Percentiles rank a stretch among this genome's conserved stretches.
These are phyloP conservation scores for Subacronicta megacephala DNA, from an alignment of 2,888 invertebrate species.

Conservation along the genomic window DNA sequence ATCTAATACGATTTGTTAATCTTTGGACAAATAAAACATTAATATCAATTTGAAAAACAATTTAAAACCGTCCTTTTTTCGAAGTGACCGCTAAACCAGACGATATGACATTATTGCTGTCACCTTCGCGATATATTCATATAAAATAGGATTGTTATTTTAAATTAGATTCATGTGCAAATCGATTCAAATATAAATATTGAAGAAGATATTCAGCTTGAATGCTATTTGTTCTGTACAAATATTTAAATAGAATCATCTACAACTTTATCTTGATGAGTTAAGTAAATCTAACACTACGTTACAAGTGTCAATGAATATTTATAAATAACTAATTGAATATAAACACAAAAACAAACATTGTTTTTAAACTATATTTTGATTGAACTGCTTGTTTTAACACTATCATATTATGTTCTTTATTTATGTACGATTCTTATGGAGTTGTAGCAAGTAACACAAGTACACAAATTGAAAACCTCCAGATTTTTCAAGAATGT, in stretches of 20 bases:
- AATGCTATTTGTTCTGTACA: constrained; percentile 9
- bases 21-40: not conserved
- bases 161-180: constrained; percentile 1
- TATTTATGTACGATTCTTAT: too few relatives aligned
- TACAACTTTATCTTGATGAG: constrained; percentile 4
- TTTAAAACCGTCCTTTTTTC: not conserved
- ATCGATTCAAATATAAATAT: not conserved
- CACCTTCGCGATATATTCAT: not conserved
- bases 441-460: too few relatives aligned
- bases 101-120: constrained; percentile 2
- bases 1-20: not conserved
- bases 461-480: too few relatives aligned
- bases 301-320: constrained; percentile 8
- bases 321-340: constrained; percentile 14
- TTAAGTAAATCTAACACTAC: constrained; percentile 3
- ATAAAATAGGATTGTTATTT: not conserved
- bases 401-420: too few relatives aligned
- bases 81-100: not conserved
- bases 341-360: constrained; percentile 16
- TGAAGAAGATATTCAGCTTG: not conserved
- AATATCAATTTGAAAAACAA: not conserved
- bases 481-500: too few relatives aligned
- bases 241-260: constrained; percentile 20
- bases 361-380: constrained; percentile 5
- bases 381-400: not conserved